These are phyloP conservation scores for Pangasianodon gigas DNA, from an alignment of 2,113 vertebrate genomes.

Conservation along the genomic window DNA sequence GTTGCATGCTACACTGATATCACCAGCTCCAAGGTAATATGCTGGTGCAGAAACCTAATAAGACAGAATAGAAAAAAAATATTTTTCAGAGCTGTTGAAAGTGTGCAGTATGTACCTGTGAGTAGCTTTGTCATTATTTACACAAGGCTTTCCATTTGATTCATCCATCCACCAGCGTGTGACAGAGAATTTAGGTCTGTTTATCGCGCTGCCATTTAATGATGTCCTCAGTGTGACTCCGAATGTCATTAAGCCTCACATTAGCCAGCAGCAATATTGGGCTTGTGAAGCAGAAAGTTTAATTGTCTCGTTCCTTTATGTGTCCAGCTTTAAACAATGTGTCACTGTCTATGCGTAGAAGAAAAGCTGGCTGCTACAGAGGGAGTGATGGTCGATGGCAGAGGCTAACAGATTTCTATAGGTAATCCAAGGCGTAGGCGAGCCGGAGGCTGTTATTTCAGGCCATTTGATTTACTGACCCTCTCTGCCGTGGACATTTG, in stretches of 20 bases:
- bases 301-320: conserved; percentile 41
- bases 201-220: conserved; percentile 45
- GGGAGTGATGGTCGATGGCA: conserved; percentile 31
- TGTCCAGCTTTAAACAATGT: conserved; percentile 11
- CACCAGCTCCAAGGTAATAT: conserved; percentile 13
- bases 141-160: background rate
- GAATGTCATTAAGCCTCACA: conserved; percentile 29
- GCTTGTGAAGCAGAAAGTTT: conserved; percentile 23
- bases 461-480: conserved; percentile 55
- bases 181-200: conserved; percentile 33
- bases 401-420: conserved; percentile 47
- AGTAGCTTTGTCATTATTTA: conserved; percentile 29
- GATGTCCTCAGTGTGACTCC: conserved; percentile 40
- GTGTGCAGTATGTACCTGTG: background rate
- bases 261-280: conserved; percentile 40
- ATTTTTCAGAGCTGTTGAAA: background rate
- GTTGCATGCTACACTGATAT: background rate
- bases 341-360: conserved; percentile 1
- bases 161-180: conserved; percentile 13
- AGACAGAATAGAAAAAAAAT: background rate
- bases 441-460: conserved; percentile 46
- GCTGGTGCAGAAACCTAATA: background rate
- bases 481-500: conserved; percentile 34
- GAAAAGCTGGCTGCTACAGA: conserved; percentile 15
- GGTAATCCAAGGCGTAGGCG: conserved; percentile 42